Base-by-base conservation (phyloP, 2,888 invertebrate genomes). In the Caenorhabditis plicata region DNA sequence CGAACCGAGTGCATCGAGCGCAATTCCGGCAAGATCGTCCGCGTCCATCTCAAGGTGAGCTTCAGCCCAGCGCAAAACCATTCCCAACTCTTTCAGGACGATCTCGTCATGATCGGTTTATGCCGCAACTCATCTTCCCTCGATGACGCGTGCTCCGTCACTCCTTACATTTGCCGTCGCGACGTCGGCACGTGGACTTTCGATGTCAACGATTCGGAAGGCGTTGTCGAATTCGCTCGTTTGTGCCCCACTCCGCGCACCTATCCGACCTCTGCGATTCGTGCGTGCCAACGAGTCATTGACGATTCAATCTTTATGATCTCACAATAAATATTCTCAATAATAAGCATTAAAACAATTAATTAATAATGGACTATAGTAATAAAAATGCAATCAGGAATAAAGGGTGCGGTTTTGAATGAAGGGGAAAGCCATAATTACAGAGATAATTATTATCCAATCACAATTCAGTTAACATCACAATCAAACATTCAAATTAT, bases 201-300 rank as follows among this genome's bases (percentile, higher is more conserved):
- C 17, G 71, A 73, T 27, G 63, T 68, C 7, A 48, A 73, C 71
- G 73, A 73, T 49, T 58, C 68, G 31, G 73, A 73, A 57, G 73
- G 73, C 13, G 58, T 67, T 26, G 61, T 56, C 29, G 36, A 60
- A 13, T 73, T 73, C 57, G 45, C 50, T 19, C 55, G 50, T 8
- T 32, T 41, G n/a, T 73, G 73, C 32, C 73, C 73, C 8, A 35
- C 49, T 9, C 57, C 63, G 8, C 46, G 52, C 11, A 48, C 53
- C 19, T 70, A 67, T 5, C 33, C 56, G 8, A 25, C 48, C 8
- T 58, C 58, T 17, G 40, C 41, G 17, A 52, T 68, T 26, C 52
- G 52, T 31, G 45, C 60, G 13, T 72, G 72, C 25, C 54, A 38
- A 13, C 36, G 27, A 29, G 25, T 43, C 41, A 9, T 27, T 27